These are phyloP conservation scores for Mantis religiosa DNA, from an alignment of 2,888 invertebrate genomes.

Conservation along the genomic window DNA sequence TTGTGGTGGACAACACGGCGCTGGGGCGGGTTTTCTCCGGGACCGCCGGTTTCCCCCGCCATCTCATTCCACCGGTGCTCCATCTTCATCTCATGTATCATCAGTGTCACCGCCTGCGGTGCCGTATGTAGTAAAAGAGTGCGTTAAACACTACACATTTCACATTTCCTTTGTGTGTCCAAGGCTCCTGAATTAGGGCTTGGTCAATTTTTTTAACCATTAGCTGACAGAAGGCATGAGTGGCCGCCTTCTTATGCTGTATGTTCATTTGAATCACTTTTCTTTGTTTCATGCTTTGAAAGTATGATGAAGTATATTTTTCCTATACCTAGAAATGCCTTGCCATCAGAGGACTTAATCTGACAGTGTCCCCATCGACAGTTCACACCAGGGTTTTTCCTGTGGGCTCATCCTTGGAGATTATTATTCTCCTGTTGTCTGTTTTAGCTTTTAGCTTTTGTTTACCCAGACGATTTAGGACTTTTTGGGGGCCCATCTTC, in stretches of 20 bases:
- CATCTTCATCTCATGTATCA: too few relatives aligned
- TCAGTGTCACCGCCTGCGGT: too few relatives aligned
- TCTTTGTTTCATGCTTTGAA: too few relatives aligned
- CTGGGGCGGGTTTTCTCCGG: too few relatives aligned
- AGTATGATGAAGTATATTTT: too few relatives aligned
- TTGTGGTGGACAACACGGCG: too few relatives aligned
- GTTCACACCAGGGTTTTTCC: not conserved
- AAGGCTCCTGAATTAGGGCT: not conserved
- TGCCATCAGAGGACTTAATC: not conserved
- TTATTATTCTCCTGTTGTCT: not conserved
- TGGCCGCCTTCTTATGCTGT: not conserved
- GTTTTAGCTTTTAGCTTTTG: not conserved
- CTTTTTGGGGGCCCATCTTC: not conserved
- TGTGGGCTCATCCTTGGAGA: not conserved
- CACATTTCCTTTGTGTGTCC: too few relatives aligned
- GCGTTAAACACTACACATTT: too few relatives aligned
- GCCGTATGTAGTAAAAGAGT: too few relatives aligned
- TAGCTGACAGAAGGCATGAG: not conserved
- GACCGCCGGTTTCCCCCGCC: too few relatives aligned
- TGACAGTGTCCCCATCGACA: not conserved
- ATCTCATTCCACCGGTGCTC: too few relatives aligned
- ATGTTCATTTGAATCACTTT: not conserved
- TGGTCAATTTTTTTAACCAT: not conserved
- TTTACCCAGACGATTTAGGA: not conserved
- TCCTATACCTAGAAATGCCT: not conserved